These are phyloP conservation scores for Drosophila trapezifrons DNA, from an alignment of 1,140 invertebrate genomes.

Conservation along the genomic window DNA sequence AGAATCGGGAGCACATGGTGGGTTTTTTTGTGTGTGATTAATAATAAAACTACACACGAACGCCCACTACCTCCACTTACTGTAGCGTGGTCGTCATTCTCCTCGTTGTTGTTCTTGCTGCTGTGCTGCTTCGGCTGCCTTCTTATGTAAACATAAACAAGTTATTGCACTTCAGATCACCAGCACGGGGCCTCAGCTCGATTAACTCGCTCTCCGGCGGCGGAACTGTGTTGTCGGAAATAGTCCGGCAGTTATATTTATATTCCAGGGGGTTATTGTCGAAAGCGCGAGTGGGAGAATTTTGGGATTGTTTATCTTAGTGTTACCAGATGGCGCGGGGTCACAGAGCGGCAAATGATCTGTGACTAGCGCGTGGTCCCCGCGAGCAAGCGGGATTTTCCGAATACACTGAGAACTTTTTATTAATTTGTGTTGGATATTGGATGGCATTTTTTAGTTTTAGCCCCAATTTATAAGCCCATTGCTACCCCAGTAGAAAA, in stretches of 20 bases:
- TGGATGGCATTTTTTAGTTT: no score
- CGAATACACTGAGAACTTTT: not conserved
- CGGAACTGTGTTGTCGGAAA: conserved; percentile 41
- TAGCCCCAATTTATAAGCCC: no score
- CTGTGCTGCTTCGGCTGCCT: conserved; percentile 32
- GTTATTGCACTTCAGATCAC: conserved; percentile 50
- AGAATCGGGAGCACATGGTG: conserved; percentile 48
- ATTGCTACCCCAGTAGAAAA: no score
- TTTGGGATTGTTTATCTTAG: conserved; percentile 42
- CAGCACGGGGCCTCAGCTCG: conserved; percentile 20
- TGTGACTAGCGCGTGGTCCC: not conserved
- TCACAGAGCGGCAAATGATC: not conserved
- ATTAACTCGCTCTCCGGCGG: conserved; percentile 39
- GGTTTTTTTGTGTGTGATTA: conserved; percentile 31
- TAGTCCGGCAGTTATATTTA: conserved; percentile 30
- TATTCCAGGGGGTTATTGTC: conserved; percentile 4
- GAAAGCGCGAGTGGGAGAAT: conserved; percentile 35
- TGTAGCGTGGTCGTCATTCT: conserved; percentile 67
- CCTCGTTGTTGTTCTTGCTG: conserved; percentile 46
- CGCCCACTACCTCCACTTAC: conserved; percentile 54
- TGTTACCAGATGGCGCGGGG: conserved; percentile 28
- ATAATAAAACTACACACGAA: conserved; percentile 42
- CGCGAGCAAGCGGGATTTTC: not conserved
- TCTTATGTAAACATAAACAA: conserved; percentile 80
- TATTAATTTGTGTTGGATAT: not conserved